phyloP scores from a whole-genome alignment of 2,888 invertebrate species.

The Apamea monoglypha region DNA sequence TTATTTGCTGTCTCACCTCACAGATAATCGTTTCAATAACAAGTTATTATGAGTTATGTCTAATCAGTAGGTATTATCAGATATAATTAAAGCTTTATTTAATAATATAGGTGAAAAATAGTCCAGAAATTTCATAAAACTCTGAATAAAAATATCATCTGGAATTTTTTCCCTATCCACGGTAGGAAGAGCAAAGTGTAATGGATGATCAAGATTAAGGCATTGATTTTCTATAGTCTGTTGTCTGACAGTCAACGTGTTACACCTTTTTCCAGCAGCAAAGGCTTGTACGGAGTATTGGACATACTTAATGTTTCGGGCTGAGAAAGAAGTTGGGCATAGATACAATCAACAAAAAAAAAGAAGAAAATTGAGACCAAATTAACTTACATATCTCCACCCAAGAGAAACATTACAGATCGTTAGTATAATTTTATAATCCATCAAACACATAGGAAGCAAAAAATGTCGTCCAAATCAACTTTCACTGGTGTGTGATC shows the following conservation, averaged over 20 bases:
- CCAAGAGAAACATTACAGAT: background rate
- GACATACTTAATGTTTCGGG: background rate
- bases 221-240: too few species aligned
- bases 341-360: background rate
- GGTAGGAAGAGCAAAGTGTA: background rate
- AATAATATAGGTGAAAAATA: background rate
- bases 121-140: too few species aligned
- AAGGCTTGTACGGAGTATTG: background rate
- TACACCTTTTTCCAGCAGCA: background rate
- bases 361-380: too few species aligned
- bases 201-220: background rate
- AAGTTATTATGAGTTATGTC: background rate
- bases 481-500: conserved; percentile 47
- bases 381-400: background rate
- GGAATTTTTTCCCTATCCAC: background rate
- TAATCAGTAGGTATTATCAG: background rate
- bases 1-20: conserved; percentile 3
- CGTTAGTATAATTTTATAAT: conserved; percentile 5
- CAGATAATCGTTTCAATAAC: conserved; percentile 7
- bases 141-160: background rate
- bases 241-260: too few species aligned
- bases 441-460: conserved; percentile 3
- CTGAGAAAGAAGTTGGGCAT: background rate
- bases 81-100: background rate
- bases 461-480: conserved; percentile 39